Evolutionary conservation across 1,140 invertebrate species (phyloP).

Genomic region (Anoplophora glabripennis): DNA sequence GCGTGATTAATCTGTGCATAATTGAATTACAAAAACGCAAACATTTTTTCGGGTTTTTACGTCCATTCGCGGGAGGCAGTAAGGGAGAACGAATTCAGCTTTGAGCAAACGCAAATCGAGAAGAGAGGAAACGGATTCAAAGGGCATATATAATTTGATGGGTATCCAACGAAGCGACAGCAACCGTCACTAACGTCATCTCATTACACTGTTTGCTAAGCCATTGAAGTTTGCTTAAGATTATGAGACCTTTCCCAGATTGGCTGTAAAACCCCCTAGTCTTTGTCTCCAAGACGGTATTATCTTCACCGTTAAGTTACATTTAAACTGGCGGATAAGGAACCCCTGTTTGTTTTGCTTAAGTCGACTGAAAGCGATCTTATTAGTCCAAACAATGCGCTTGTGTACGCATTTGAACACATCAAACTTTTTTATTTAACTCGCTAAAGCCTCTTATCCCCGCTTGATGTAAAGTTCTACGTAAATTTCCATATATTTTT

Average conservation of each 20-base stretch:
- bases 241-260: constrained; percentile 13
- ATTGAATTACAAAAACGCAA: no score
- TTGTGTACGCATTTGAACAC: constrained; percentile 14
- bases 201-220: constrained; percentile 19
- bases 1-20: no score
- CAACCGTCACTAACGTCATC: constrained; percentile 13
- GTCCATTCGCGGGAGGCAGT: no score
- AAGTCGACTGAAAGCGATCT: constrained; percentile 22
- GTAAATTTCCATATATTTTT: no score
- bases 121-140: constrained; percentile 5
- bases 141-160: constrained; percentile 16
- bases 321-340: constrained; percentile 13
- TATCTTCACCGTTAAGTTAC: constrained; percentile 11
- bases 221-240: constrained; percentile 19
- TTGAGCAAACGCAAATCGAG: no score
- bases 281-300: constrained; percentile 23
- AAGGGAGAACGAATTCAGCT: no score
- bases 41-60: no score
- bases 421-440: constrained; percentile 2
- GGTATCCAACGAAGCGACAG: background rate
- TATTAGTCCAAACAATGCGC: constrained; percentile 16
- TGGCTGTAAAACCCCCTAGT: constrained; percentile 4
- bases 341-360: constrained; percentile 22
- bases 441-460: background rate
- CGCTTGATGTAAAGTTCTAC: no score